Percentiles rank a stretch among this genome's conserved stretches.
Conservation (phyloP, 2,113 vertebrate species). For the Albula goreensis region DNA sequence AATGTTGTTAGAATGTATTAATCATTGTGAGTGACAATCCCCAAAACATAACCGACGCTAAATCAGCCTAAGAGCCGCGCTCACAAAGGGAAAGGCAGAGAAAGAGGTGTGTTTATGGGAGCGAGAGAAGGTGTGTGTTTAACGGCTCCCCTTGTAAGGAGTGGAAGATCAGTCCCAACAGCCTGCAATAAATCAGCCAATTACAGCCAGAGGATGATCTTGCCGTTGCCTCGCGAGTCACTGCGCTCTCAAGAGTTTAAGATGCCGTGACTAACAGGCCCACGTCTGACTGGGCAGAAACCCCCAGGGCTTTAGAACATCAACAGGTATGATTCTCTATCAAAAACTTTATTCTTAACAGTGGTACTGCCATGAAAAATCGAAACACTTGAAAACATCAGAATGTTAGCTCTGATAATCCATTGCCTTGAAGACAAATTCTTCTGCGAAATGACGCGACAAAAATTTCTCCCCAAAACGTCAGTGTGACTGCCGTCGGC, state of each 20-base stretch:
- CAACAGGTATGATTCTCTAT: neutral
- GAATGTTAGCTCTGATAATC: neutral
- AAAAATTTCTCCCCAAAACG: neutral
- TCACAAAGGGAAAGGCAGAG: neutral
- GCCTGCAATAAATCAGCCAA: constrained; percentile 11
- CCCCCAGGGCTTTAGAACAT: constrained; percentile 3
- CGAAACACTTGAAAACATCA: neutral
- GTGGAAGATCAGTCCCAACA: constrained; percentile 8
- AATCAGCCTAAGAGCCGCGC: neutral
- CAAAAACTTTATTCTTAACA: neutral
- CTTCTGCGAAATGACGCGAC: neutral
- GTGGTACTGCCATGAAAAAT: neutral
- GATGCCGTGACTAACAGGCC: neutral
- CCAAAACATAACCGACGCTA: neutral
- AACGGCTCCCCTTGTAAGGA: constrained; percentile 18
- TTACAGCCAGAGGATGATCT: neutral
- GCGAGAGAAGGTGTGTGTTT: neutral
- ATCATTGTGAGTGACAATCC: neutral
- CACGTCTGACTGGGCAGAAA: neutral
- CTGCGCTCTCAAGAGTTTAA: neutral
- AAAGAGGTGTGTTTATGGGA: neutral
- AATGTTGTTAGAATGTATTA: constrained; percentile 5
- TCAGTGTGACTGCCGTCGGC: too few species aligned
- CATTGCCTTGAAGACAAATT: neutral
- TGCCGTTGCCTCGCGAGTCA: neutral